Conservation (phyloP, 2,113 vertebrate species). For the Axis porcinus region DNA sequence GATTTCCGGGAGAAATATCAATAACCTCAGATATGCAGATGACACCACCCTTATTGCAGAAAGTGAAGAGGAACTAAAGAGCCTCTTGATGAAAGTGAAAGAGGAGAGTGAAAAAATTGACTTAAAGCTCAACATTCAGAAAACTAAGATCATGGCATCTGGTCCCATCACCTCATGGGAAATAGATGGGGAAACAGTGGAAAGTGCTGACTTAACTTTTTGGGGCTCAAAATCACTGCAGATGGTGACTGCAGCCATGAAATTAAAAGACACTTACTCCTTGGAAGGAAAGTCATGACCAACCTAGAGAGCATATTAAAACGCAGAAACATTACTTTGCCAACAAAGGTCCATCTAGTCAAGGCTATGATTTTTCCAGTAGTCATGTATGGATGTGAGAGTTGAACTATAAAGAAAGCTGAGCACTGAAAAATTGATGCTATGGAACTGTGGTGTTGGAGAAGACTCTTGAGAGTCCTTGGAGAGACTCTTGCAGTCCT, state of each 20-base stretch:
- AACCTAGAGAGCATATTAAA: background rate
- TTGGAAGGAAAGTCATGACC: background rate
- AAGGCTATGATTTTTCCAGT: background rate
- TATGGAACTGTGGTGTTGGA: background rate
- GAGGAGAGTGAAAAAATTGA: background rate
- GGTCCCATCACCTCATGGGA: background rate
- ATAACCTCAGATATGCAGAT: background rate
- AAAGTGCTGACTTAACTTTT: background rate
- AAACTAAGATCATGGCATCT: background rate
- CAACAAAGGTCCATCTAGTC: background rate
- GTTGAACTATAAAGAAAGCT: background rate
- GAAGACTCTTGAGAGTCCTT: background rate
- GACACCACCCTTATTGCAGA: background rate
- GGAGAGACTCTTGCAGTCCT: background rate
- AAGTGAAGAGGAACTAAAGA: background rate
- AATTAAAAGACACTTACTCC: background rate
- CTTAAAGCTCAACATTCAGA: background rate
- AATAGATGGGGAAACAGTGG: background rate
- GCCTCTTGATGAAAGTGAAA: background rate
- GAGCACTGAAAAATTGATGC: fast-evolving
- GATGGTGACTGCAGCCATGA: background rate
- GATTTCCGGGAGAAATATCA: background rate
- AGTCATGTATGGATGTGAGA: background rate
- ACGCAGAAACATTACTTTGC: background rate
- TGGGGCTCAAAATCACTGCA: background rate